These are phyloP conservation scores for Okamejei kenojei DNA, from an alignment of 2,797 vertebrate species.

Conservation along the genomic window DNA sequence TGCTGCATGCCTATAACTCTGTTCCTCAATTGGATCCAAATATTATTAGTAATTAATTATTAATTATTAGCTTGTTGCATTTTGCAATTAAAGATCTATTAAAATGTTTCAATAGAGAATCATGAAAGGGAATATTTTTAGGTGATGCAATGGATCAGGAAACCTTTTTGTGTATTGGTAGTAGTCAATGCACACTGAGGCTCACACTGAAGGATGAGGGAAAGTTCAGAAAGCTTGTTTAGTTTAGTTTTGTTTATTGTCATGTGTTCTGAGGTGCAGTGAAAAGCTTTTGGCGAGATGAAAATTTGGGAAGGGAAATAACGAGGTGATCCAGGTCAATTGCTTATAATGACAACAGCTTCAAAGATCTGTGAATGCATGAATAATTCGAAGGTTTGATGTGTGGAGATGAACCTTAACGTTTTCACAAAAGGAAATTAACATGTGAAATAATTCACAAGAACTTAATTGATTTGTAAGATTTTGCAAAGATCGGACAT, in stretches of 20 bases:
- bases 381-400: background rate
- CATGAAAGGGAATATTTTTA: background rate
- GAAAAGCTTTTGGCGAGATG: background rate
- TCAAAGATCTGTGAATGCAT: background rate
- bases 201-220: background rate
- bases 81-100: no score
- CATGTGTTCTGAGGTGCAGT: no score
- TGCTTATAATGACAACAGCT: background rate
- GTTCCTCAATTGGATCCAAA: no score
- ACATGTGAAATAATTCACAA: background rate
- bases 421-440: background rate
- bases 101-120: no score
- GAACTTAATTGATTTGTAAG: background rate
- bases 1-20: no score
- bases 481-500: no score
- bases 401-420: background rate
- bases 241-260: no score
- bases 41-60: no score
- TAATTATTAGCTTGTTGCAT: no score
- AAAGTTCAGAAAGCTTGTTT: background rate
- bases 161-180: background rate
- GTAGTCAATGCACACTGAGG: background rate
- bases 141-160: background rate
- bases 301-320: background rate
- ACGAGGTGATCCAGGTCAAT: background rate